phyloP scores from a whole-genome alignment of 2,113 vertebrate species.

The Heteronetta atricapilla region DNA sequence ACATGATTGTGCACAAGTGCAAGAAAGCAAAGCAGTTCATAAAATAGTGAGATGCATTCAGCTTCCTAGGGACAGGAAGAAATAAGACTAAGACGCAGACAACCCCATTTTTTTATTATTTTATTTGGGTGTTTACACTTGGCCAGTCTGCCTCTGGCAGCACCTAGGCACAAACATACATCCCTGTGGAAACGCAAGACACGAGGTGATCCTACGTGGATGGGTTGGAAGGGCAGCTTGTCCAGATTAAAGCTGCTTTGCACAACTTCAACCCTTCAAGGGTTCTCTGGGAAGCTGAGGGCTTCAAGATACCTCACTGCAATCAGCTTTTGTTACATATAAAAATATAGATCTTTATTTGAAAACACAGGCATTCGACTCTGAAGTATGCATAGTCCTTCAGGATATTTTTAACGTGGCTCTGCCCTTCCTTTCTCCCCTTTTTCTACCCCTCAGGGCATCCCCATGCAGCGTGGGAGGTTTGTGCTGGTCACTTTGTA shows the following conservation, averaged over 20 bases:
- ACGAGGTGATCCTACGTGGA: background rate
- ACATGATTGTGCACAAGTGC: fast-evolving
- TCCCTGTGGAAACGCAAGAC: background rate
- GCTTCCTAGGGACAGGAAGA: background rate
- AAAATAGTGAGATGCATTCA: background rate
- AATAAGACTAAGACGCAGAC: background rate
- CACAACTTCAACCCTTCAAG: background rate
- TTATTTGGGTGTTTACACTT: background rate
- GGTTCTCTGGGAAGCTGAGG: background rate
- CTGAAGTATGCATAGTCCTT: background rate
- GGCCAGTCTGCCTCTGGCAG: background rate
- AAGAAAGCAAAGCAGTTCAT: background rate
- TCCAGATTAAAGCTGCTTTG: background rate
- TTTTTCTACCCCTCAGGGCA: background rate
- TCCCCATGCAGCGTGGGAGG: too few species aligned
- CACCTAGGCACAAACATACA: background rate
- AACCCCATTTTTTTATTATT: too few species aligned
- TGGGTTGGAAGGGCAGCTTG: background rate
- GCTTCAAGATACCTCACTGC: background rate
- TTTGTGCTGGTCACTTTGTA: background rate
- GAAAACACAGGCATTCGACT: background rate
- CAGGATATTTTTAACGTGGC: background rate
- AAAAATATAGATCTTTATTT: background rate
- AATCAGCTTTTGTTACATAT: background rate
- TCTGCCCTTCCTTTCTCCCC: background rate